Conservation (phyloP, 2,113 vertebrate genomes). For the Reinhardtius hippoglossoides region DNA sequence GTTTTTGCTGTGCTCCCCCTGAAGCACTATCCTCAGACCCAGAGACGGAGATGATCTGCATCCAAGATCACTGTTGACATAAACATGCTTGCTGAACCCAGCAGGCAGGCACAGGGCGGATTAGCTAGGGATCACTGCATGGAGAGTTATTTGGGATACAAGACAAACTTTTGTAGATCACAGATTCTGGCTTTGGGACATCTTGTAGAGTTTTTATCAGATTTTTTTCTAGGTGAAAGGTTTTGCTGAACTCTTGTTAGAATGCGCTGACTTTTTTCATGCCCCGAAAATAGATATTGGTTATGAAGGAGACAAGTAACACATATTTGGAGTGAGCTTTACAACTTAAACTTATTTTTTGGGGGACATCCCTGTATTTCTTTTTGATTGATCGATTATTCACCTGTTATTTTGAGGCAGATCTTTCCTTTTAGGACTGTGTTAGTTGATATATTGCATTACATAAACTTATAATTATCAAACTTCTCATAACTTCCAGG, state of each 20-base stretch:
- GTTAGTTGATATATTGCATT: no score
- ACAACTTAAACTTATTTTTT: no score
- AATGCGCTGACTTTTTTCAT: neutral
- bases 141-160: constrained; percentile 39
- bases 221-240: constrained; percentile 12
- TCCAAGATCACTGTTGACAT: constrained; percentile 53
- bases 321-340: no score
- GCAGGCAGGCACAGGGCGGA: constrained; percentile 47
- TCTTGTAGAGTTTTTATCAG: neutral
- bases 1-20: neutral
- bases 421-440: no score
- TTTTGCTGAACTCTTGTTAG: neutral
- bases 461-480: no score
- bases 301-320: no score
- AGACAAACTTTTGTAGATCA: constrained; percentile 32
- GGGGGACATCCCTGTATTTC: no score
- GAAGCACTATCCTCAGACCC: constrained; percentile 38
- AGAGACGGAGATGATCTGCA: constrained; percentile 47
- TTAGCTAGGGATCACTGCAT: constrained; percentile 63
- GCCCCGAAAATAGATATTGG: no score
- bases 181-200: constrained; percentile 31
- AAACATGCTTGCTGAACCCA: constrained; percentile 51
- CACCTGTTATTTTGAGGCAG: no score
- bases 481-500: no score
- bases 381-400: no score